These are phyloP conservation scores for Leptura quadrifasciata DNA, from an alignment of 2,888 invertebrate genomes.

Conservation along the genomic window DNA sequence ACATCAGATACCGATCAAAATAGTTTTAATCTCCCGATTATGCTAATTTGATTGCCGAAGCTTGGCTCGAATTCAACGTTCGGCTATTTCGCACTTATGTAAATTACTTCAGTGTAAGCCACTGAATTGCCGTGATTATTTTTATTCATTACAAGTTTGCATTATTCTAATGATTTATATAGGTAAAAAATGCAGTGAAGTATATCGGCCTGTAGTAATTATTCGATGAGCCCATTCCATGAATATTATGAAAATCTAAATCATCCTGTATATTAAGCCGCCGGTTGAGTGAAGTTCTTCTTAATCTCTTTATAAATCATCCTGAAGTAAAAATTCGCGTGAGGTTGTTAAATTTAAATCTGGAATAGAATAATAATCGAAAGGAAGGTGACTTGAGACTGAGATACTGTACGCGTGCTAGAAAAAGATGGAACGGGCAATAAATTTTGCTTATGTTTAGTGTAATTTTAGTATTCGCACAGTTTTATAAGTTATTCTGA, in stretches of 20 bases:
- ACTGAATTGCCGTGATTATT: not conserved
- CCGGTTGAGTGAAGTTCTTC: conserved; percentile 36
- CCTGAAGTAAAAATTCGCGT: conserved; percentile 58
- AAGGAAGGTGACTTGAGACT: conserved; percentile 48
- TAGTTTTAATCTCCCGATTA: too few relatives aligned
- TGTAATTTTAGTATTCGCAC: conserved; percentile 59
- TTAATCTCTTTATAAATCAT: conserved; percentile 56
- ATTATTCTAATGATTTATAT: not conserved
- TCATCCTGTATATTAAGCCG: conserved; percentile 18
- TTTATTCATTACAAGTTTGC: not conserved
- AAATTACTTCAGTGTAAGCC: too few relatives aligned
- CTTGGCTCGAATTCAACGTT: too few relatives aligned
- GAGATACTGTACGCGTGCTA: conserved; percentile 48
- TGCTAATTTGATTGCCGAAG: too few relatives aligned
- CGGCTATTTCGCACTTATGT: too few relatives aligned
- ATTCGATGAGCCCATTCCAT: conserved; percentile 13
- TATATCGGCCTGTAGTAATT: not conserved
- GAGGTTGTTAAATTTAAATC: conserved; percentile 63
- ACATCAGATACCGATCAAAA: too few relatives aligned
- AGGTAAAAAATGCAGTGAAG: not conserved
- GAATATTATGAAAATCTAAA: conserved; percentile 26
- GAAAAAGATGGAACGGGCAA: conserved; percentile 57
- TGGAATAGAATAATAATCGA: conserved; percentile 63
- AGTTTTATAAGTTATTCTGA: conserved; percentile 59
- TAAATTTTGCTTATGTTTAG: conserved; percentile 62